Evolutionary conservation across 2,888 invertebrate genomes (phyloP), one percentile per base, ranked within the genome.

Genomic region (Metalampra italica): DNA sequence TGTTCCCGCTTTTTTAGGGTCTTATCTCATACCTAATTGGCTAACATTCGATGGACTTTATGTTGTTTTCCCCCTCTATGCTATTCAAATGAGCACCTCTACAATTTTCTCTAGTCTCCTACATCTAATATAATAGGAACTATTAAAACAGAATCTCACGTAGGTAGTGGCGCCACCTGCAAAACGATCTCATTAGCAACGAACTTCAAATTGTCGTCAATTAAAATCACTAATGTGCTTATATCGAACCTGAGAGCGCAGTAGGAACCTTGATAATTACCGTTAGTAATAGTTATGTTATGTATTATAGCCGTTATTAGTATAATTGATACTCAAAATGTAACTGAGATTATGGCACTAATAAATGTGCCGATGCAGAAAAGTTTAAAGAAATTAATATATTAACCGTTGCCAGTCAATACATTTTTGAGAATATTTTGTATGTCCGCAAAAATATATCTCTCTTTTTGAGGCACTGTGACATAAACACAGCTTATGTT

Each of bases 191-290:
- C 71, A 71, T 77, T 74, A 71, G 60, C 53, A 66, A 48, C 64
- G 57, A 71, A 69, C 68, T 72, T 68, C 60, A 60, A 72, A 76
- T 71, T 58, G 65, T 65, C 71, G 65, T 54, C 67, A 56, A 71
- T 74, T 75, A 72, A 62, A 71, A 63, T 68, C 61, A 59, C 63
- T 64, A 64, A 67, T 66, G 52, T 60, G 60, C 52, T 63, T 62
- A 65, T 64, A 63, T 59, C 56, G 58, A 63, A 57, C 52, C 56
- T 56, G 64, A 61, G 61, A 68, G 64, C 63, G 66, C 53, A 47
- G 43, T 39, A 40, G 52, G 42, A 53, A 51, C 49, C 50, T 52
- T 53, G 57, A 56, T 59, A 59, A 59, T 62, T 57, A 56, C 54
- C 50, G 11, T 50, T 38, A 50, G 46, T 46, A 45, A 42, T 42